A percentile compares a stretch with the other conserved stretches of the same genome.
Conservation (phyloP, 2,888 invertebrate genomes). For the Epicampocera succincta region DNA sequence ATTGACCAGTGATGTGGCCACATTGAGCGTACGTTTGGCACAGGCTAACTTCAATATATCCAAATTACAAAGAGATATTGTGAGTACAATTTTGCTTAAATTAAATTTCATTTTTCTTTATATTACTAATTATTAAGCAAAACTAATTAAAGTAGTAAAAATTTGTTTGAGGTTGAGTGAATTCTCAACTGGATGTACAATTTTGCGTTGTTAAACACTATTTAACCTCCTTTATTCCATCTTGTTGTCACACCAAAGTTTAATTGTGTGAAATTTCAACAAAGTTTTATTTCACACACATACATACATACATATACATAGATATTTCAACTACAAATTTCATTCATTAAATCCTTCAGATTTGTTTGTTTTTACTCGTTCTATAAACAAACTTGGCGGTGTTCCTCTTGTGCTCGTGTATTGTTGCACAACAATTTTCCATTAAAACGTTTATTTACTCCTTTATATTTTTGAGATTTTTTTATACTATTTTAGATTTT, state of each 20-base stretch:
- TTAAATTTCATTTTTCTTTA: not conserved
- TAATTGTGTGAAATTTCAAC: not conserved
- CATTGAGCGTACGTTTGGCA: slow-evolving; percentile 90
- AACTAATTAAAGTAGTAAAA: too few species aligned
- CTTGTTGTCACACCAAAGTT: not conserved
- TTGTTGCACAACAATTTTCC: not conserved
- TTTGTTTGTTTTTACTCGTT: too few species aligned
- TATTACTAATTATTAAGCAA: too few species aligned
- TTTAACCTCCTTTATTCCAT: too few species aligned
- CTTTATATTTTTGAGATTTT: not conserved
- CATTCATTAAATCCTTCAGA: too few species aligned
- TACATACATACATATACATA: too few species aligned
- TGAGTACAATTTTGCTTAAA: slow-evolving; percentile 81
- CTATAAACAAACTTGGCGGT: not conserved
- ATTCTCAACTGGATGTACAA: too few species aligned
- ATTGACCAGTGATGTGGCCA: slow-evolving; percentile 93
- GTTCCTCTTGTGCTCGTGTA: not conserved
- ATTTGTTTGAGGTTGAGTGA: too few species aligned
- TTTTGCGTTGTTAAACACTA: too few species aligned
- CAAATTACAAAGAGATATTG: slow-evolving; percentile 92
- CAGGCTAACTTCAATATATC: slow-evolving; percentile 93
- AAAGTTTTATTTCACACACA: not conserved
- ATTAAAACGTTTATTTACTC: not conserved
- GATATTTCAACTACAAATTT: not conserved
- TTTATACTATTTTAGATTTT: slow-evolving; percentile 15